phyloP scores from a whole-genome alignment of 2,888 invertebrate species.

The Monochamus alternatus region DNA sequence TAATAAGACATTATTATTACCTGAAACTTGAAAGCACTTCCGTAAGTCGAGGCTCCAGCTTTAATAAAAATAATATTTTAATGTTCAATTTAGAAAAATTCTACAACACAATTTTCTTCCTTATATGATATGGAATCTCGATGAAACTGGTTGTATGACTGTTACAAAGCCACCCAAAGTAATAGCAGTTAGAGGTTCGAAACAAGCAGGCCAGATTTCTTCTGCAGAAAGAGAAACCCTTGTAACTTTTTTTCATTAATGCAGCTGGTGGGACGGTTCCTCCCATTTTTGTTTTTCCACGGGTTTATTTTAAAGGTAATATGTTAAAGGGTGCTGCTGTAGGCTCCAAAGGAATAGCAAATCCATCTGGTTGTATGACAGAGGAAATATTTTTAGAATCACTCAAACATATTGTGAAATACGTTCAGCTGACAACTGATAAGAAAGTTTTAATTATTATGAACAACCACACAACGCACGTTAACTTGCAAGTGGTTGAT shows the following conservation, averaged over 20 bases:
- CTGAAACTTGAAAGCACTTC: slow-evolving; percentile 7
- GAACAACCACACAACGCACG: slow-evolving; percentile 42
- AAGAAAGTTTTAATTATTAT: slow-evolving; percentile 36
- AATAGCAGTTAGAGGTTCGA: slow-evolving; percentile 41
- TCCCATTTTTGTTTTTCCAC: slow-evolving; percentile 23
- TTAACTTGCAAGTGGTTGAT: slow-evolving; percentile 32
- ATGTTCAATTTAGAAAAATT: slow-evolving; percentile 43
- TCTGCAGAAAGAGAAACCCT: slow-evolving; percentile 38
- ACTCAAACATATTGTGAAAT: slow-evolving; percentile 31
- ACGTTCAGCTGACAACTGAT: slow-evolving; percentile 35
- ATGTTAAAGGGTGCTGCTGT: slow-evolving; percentile 36
- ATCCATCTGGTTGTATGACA: slow-evolving; percentile 44
- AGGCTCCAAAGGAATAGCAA: slow-evolving; percentile 36
- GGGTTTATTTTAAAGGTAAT: slow-evolving; percentile 41
- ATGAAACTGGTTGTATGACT: slow-evolving; percentile 45
- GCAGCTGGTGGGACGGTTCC: slow-evolving; percentile 38
- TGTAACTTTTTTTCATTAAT: slow-evolving; percentile 32
- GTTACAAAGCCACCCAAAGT: slow-evolving; percentile 16
- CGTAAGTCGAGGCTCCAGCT: slow-evolving; percentile 1
- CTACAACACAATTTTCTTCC: slow-evolving; percentile 29
- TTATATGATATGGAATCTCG: slow-evolving; percentile 26
- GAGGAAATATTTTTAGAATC: slow-evolving; percentile 40
- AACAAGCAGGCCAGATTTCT: slow-evolving; percentile 41
- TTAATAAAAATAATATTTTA: slow-evolving; percentile 14
- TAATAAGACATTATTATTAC: no score